Evolutionary conservation across 1,140 invertebrate genomes (phyloP).

Genomic region (Lucilia cuprina): DNA sequence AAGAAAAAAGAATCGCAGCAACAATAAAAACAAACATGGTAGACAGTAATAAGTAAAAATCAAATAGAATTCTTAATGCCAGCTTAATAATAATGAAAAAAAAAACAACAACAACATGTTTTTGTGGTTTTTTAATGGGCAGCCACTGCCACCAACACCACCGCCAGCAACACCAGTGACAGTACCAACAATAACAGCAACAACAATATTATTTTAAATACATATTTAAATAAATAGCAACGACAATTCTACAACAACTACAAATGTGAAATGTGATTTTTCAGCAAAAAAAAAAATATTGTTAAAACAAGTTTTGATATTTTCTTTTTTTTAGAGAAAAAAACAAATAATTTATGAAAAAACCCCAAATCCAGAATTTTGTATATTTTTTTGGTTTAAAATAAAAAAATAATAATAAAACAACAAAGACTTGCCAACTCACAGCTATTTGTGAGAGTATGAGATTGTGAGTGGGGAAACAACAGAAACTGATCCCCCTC

Average conservation of each 20-base stretch:
- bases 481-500: slow-evolving; percentile 16
- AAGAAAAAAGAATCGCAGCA: neutral
- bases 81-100: neutral
- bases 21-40: neutral
- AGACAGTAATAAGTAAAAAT: neutral
- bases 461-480: neutral
- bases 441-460: too few relatives aligned
- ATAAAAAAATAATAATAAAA: neutral
- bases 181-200: neutral
- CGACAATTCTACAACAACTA: neutral
- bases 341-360: neutral
- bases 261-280: slow-evolving; percentile 23
- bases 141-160: neutral
- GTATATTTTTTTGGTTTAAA: neutral
- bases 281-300: slow-evolving; percentile 28
- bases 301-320: slow-evolving; percentile 22
- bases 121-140: slow-evolving; percentile 20
- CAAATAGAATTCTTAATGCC: slow-evolving; percentile 5
- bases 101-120: slow-evolving; percentile 10
- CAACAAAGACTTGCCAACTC: too few relatives aligned
- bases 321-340: neutral
- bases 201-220: neutral
- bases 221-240: neutral
- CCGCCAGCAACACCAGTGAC: too few relatives aligned
- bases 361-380: slow-evolving; percentile 8